Evolutionary conservation across 2,888 invertebrate genomes (phyloP).

Genomic region (Eupeodes latifasciatus): DNA sequence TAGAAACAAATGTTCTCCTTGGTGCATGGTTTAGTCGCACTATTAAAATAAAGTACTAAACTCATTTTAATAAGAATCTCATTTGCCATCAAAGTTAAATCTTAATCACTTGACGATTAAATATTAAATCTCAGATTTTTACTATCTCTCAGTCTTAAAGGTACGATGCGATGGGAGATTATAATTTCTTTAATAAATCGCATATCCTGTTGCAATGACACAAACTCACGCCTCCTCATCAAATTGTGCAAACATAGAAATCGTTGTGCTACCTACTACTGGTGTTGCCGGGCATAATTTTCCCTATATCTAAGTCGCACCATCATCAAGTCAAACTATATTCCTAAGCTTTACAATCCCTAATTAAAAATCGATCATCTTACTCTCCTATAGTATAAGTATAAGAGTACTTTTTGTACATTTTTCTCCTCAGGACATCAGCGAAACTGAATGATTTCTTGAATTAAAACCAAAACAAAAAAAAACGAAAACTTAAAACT

Average conservation of each 20-base stretch:
- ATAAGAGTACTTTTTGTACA: neutral
- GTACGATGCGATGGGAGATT: neutral
- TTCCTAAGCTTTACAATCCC: conserved; percentile 25
- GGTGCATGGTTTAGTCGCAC: too few relatives aligned
- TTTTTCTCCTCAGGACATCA: conserved; percentile 29
- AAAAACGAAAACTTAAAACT: neutral
- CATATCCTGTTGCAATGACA: conserved; percentile 42
- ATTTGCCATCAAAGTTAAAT: neutral
- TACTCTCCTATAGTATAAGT: neutral
- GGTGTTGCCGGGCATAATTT: conserved; percentile 26
- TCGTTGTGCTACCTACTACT: conserved; percentile 15
- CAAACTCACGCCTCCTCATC: conserved; percentile 44
- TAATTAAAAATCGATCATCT: conserved; percentile 71
- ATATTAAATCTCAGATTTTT: neutral
- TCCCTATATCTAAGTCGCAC: neutral
- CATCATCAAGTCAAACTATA: conserved; percentile 25
- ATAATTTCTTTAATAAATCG: conserved; percentile 5
- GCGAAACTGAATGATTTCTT: conserved; percentile 8
- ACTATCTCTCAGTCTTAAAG: neutral
- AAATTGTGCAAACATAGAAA: conserved; percentile 25
- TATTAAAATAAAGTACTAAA: too few relatives aligned
- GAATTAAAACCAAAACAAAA: neutral
- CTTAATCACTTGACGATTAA: neutral
- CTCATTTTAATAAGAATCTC: neutral
- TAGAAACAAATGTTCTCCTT: too few relatives aligned